Evolutionary conservation across 2,797 vertebrate genomes (phyloP).

Genomic region (Notamacropus eugenii): DNA sequence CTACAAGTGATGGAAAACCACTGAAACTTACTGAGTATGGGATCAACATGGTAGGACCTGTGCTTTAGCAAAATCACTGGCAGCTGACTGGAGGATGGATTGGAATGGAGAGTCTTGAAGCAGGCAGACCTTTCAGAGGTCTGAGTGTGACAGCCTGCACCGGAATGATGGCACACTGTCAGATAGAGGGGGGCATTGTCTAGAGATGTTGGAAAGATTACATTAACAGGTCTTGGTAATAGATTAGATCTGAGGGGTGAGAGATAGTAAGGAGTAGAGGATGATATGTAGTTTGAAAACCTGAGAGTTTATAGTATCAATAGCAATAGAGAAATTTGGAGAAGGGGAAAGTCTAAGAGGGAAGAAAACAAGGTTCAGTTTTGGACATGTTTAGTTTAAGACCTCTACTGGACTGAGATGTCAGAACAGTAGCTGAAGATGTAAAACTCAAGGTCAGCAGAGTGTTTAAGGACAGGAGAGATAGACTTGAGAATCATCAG

Average conservation of each 20-base stretch:
- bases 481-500: neutral
- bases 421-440: neutral
- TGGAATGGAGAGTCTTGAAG: neutral
- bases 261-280: neutral
- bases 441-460: neutral
- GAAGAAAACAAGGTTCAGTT: neutral
- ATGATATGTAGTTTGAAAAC: neutral
- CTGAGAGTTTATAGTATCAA: neutral
- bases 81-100: neutral
- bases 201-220: neutral
- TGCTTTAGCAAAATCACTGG: neutral
- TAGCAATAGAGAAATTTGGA: neutral
- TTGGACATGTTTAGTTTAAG: neutral
- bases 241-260: neutral
- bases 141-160: accelerated
- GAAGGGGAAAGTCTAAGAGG: neutral
- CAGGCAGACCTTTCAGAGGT: neutral
- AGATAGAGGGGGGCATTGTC: neutral
- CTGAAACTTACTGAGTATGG: neutral
- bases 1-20: neutral
- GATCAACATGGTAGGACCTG: neutral
- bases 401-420: neutral
- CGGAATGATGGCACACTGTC: too few relatives aligned
- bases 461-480: neutral
- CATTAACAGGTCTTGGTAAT: neutral